These are phyloP conservation scores for Tromatobia lineatoria DNA, from an alignment of 2,888 invertebrate genomes.

Conservation along the genomic window DNA sequence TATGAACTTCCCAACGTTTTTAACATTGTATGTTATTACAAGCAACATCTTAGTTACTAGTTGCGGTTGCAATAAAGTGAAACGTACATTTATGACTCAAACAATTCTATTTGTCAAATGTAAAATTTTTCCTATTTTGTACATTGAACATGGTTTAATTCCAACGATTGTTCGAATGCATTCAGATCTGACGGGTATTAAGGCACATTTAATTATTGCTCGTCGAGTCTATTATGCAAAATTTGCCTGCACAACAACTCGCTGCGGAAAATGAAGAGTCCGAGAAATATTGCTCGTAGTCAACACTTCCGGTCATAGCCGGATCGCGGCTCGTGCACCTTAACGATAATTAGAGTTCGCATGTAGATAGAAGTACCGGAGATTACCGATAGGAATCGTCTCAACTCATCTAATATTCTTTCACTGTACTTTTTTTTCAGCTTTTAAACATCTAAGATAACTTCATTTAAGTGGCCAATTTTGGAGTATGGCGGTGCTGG, in stretches of 20 bases:
- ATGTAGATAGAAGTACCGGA: not conserved
- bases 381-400: slow-evolving; percentile 1
- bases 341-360: not conserved
- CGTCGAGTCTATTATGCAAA: not conserved
- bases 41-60: not conserved
- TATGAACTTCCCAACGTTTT: no score
- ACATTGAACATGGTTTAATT: not conserved
- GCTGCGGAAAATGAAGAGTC: slow-evolving; percentile 19
- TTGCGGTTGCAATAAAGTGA: not conserved
- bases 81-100: not conserved
- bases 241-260: slow-evolving; percentile 3
- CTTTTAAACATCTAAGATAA: not conserved
- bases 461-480: not conserved
- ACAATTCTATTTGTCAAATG: not conserved
- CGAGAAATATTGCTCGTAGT: slow-evolving; percentile 6
- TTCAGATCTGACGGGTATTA: not conserved
- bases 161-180: slow-evolving; percentile 9
- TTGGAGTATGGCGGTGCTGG: not conserved
- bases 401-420: not conserved
- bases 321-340: not conserved
- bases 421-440: not conserved
- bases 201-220: slow-evolving; percentile 18
- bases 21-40: no score
- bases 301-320: slow-evolving; percentile 50
- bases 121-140: not conserved